Conservation (phyloP, 2,797 vertebrate genomes). For the Thripadectes ignobilis region DNA sequence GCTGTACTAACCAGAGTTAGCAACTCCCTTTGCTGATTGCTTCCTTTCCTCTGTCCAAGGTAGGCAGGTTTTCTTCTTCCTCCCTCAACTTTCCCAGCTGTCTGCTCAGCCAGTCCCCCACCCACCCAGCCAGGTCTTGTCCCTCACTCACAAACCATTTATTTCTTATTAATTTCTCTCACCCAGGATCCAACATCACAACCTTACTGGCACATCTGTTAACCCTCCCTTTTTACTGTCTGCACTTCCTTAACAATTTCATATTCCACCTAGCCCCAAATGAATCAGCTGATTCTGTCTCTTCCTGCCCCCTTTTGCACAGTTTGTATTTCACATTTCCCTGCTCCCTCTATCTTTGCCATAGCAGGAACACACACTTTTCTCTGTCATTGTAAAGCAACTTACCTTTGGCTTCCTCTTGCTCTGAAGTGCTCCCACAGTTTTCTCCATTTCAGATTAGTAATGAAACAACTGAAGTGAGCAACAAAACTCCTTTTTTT, state of each 20-base stretch:
- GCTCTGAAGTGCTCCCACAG: not conserved
- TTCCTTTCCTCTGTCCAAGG: conserved; percentile 10
- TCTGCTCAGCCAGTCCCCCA: not conserved
- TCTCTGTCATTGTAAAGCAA: not conserved
- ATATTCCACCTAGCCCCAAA: no score
- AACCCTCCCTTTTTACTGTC: not conserved
- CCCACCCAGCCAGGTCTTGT: not conserved
- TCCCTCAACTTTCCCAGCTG: not conserved
- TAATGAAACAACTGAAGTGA: not conserved
- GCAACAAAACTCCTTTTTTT: not conserved
- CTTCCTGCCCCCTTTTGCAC: not conserved
- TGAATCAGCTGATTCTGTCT: no score
- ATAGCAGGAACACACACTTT: not conserved
- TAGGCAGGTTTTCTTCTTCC: not conserved
- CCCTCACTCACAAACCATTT: not conserved
- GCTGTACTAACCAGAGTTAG: not conserved
- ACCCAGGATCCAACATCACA: not conserved
- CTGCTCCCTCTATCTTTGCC: not conserved
- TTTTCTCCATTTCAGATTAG: not conserved
- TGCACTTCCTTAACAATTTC: no score
- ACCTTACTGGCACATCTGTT: not conserved
- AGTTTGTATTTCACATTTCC: not conserved
- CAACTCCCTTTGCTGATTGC: not conserved
- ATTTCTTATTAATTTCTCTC: not conserved
- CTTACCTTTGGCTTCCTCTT: not conserved